phyloP scores from a whole-genome alignment of 2,888 invertebrate species.

The Ethmia dodecea region DNA sequence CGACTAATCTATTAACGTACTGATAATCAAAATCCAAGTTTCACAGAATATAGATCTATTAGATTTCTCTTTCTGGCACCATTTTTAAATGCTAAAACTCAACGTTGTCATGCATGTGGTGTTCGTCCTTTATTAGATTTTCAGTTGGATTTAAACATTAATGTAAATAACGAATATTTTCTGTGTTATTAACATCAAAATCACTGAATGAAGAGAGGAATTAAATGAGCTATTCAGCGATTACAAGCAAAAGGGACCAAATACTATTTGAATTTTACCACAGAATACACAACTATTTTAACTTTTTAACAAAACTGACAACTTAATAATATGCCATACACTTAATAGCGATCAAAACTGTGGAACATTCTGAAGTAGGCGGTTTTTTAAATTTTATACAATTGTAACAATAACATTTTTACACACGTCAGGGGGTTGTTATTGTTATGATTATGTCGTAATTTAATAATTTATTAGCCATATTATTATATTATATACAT shows the following conservation, averaged over 20 bases:
- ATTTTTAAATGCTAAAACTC: conserved; percentile 26
- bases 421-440: conserved; percentile 11
- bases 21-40: conserved; percentile 32
- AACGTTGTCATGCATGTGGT: conserved; percentile 43
- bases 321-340: conserved; percentile 43
- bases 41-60: background rate
- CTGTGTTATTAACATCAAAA: conserved; percentile 47
- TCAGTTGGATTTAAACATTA: conserved; percentile 27
- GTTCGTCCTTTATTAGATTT: conserved; percentile 35
- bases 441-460: conserved; percentile 43
- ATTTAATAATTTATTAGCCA: conserved; percentile 67
- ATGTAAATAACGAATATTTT: conserved; percentile 54
- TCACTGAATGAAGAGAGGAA: conserved; percentile 45
- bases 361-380: conserved; percentile 52
- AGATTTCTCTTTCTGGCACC: conserved; percentile 14
- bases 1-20: conserved; percentile 68
- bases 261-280: conserved; percentile 54
- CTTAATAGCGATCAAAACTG: conserved; percentile 41
- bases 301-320: conserved; percentile 65
- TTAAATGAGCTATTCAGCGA: conserved; percentile 49
- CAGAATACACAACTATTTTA: conserved; percentile 41
- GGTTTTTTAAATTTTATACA: conserved; percentile 42
- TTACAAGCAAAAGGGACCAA: conserved; percentile 78
- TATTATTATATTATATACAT: conserved; percentile 75
- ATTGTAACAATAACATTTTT: conserved; percentile 42